Evolutionary conservation across 2,797 vertebrate species (phyloP).

Genomic region (Hipposideros larvatus): DNA sequence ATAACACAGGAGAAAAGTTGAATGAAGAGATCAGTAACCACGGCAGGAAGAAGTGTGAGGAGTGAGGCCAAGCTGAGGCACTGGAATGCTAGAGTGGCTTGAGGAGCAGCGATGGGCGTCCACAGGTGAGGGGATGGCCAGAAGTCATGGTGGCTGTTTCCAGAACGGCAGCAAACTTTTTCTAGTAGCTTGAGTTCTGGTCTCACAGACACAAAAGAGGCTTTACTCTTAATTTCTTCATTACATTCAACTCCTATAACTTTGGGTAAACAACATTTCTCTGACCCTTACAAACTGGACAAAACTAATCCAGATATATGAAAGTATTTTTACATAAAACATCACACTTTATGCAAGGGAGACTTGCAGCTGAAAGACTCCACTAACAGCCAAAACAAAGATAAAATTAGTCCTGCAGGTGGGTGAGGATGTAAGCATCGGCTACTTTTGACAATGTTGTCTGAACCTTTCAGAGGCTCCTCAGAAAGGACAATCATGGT

Average conservation of each 20-base stretch:
- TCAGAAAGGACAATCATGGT: accelerated
- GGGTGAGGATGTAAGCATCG: background rate
- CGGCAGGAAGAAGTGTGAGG: background rate
- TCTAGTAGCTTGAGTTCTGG: background rate
- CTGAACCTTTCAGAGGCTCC: background rate
- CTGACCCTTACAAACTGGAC: background rate
- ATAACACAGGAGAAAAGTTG: background rate
- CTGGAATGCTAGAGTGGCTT: background rate
- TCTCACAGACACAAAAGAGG: background rate
- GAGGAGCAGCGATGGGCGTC: background rate
- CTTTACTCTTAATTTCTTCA: background rate
- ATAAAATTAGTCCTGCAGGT: conserved; percentile 57
- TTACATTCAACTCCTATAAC: background rate
- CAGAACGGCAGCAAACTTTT: background rate
- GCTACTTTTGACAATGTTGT: background rate
- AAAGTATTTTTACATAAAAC: conserved; percentile 41
- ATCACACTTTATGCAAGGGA: conserved; percentile 14
- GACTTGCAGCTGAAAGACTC: conserved; percentile 20
- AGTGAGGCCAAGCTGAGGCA: background rate
- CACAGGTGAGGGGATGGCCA: background rate
- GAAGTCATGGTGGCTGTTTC: background rate
- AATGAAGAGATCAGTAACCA: background rate
- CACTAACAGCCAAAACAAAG: conserved; percentile 47
- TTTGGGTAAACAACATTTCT: conserved; percentile 10
- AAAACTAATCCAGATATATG: conserved; percentile 44